Base-by-base conservation (phyloP, 2,888 invertebrate genomes). In the Hemithea aestivaria region DNA sequence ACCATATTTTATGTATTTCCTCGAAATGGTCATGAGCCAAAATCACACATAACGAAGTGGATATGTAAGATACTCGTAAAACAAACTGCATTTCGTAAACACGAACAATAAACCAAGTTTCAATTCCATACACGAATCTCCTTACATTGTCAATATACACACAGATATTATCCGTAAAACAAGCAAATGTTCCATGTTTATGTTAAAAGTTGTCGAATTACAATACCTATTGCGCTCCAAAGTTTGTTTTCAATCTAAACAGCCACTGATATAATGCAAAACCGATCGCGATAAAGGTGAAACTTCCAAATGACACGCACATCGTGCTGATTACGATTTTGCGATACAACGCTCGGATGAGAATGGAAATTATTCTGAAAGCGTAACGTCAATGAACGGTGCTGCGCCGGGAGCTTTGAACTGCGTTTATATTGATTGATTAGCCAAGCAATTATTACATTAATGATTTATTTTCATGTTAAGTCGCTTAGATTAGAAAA, bases 241-340 rank as follows among this genome's bases (percentile, higher is more conserved):
- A 73, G 56, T 73, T 71, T 65, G 66, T 64, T 63, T 65, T 62
- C 67, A 71, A 66, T 69, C 58, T 62, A 62, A 68, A 64, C 66
- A 58, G 58, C 54, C 48, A 47, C 59, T 56, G 59, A 53, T 69
- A 64, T 71, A 66, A 73, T 64, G 60, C 56, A 62, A 64, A 71
- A 66, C 68, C 56, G 58, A 66, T 62, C 62, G 58, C 57, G 70
- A 70, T 72, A 72, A 66, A 67, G 62, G 58, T 53, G 49, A 53
- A 66, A 66, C 62, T 63, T 60, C 43, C 47, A 44, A 61, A 62
- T 58, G 59, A 54, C 57, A 60, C 51, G 56, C 54, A 58, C 62
- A 58, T 59, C 62, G 54, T 58, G 48, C 56, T 57, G 56, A 62
- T 65, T 60, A 60, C 52, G 47, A 57, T 61, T 61, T 60, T 38